Percentiles rank a stretch among this genome's conserved stretches.
Conservation (phyloP, 1,140 invertebrate genomes). For the Gryllus bimaculatus region DNA sequence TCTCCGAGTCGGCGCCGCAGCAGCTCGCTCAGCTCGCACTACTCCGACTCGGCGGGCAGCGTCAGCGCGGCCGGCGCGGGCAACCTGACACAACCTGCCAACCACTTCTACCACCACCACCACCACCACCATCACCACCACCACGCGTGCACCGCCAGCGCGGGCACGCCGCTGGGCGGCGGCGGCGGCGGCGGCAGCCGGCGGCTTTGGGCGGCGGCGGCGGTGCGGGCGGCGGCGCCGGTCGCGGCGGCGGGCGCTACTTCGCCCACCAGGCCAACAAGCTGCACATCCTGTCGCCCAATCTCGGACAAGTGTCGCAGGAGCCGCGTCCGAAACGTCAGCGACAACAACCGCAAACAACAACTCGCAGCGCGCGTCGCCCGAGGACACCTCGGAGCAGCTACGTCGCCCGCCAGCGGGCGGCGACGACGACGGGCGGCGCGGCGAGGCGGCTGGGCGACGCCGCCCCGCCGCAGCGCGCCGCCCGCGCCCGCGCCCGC, state of each 20-base stretch:
- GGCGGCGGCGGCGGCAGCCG: slow-evolving; percentile 7
- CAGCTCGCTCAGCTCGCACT: slow-evolving; percentile 69
- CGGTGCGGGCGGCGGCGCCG: slow-evolving; percentile 22
- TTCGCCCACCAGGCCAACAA: slow-evolving; percentile 56
- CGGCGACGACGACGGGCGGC: too few species aligned
- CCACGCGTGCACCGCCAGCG: slow-evolving; percentile 24
- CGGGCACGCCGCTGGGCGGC: slow-evolving; percentile 23
- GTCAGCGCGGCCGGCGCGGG: slow-evolving; percentile 33
- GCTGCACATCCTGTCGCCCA: slow-evolving; percentile 75
- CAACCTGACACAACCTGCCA: background rate
- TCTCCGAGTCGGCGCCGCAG: slow-evolving; percentile 65
- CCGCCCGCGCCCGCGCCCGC: slow-evolving; percentile 15
- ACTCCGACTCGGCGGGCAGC: slow-evolving; percentile 59
- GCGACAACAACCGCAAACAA: slow-evolving; percentile 70
- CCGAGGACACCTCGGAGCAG: slow-evolving; percentile 41
- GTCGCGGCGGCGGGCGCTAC: slow-evolving; percentile 41
- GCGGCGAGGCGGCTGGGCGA: too few species aligned
- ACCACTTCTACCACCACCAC: slow-evolving; percentile 27
- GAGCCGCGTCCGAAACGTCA: slow-evolving; percentile 69
- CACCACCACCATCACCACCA: slow-evolving; percentile 24
- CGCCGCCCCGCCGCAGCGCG: too few species aligned
- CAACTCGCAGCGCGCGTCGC: slow-evolving; percentile 60
- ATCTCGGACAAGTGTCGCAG: slow-evolving; percentile 81
- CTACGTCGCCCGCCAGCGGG: slow-evolving; percentile 31
- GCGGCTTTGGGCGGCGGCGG: slow-evolving; percentile 14